phyloP scores from a whole-genome alignment of 2,888 invertebrate genomes.

The Orthosia gothica region DNA sequence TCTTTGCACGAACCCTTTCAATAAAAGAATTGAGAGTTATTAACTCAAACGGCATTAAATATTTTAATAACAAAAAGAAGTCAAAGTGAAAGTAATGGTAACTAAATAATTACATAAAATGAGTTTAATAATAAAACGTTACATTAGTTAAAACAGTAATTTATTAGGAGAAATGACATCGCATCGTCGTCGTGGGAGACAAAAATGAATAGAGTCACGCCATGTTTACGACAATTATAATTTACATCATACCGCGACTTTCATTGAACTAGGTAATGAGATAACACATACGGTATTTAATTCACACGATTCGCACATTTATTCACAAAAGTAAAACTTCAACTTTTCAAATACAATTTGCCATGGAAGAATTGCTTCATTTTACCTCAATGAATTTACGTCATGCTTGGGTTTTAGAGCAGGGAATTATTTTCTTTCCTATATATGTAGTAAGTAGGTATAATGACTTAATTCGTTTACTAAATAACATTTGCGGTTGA shows the following conservation, averaged over 20 bases:
- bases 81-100: slow-evolving; percentile 71
- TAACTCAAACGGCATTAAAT: slow-evolving; percentile 23
- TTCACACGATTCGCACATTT: slow-evolving; percentile 49
- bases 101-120: slow-evolving; percentile 66
- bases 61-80: slow-evolving; percentile 46
- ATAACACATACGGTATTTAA: slow-evolving; percentile 50
- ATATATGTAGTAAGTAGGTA: too few relatives aligned
- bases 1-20: neutral
- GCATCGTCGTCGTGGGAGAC: slow-evolving; percentile 87
- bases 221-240: slow-evolving; percentile 81
- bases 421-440: neutral
- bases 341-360: slow-evolving; percentile 20
- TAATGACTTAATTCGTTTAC: neutral
- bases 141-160: slow-evolving; percentile 75
- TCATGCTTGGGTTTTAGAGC: neutral
- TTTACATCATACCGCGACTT: slow-evolving; percentile 82
- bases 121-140: slow-evolving; percentile 76
- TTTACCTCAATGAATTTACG: slow-evolving; percentile 15
- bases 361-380: neutral
- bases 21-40: slow-evolving; percentile 23
- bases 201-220: slow-evolving; percentile 83
- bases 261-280: slow-evolving; percentile 77
- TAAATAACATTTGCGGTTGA: neutral
- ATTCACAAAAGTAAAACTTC: slow-evolving; percentile 15
- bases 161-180: slow-evolving; percentile 83